phyloP scores from a whole-genome alignment of 2,888 invertebrate genomes.

The Coenonympha glycerion region DNA sequence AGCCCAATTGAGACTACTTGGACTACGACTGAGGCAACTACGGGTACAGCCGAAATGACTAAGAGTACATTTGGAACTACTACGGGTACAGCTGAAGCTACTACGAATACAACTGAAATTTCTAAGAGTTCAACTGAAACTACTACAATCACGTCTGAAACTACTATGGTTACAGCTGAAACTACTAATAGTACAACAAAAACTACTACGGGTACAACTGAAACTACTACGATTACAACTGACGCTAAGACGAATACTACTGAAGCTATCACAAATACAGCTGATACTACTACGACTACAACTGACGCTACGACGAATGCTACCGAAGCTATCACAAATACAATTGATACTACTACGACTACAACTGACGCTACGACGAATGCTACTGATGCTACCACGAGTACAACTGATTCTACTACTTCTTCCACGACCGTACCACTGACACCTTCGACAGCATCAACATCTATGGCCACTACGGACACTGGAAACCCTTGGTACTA shows the following conservation, averaged over 20 bases:
- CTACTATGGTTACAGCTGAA: not conserved
- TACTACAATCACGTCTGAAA: not conserved
- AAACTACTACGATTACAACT: not conserved
- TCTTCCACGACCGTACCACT: not conserved
- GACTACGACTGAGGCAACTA: too few relatives aligned
- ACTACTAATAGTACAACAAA: not conserved
- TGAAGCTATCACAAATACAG: too few relatives aligned
- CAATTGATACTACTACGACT: not conserved
- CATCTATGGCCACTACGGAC: not conserved
- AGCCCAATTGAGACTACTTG: too few relatives aligned
- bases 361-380: not conserved
- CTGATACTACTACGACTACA: too few relatives aligned
- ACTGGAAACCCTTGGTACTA: constrained; percentile 21
- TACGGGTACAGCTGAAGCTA: not conserved
- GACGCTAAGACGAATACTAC: not conserved
- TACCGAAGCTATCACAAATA: constrained; percentile 1
- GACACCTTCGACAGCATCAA: not conserved
- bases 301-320: too few relatives aligned
- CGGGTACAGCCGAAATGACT: too few relatives aligned
- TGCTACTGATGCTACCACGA: not conserved
- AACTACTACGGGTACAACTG: not conserved
- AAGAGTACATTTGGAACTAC: not conserved
- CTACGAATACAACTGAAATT: not conserved
- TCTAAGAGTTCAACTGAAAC: not conserved
- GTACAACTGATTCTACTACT: constrained; percentile 2